These are phyloP conservation scores for Junco hyemalis DNA, from an alignment of 2,113 vertebrate genomes.

Conservation along the genomic window DNA sequence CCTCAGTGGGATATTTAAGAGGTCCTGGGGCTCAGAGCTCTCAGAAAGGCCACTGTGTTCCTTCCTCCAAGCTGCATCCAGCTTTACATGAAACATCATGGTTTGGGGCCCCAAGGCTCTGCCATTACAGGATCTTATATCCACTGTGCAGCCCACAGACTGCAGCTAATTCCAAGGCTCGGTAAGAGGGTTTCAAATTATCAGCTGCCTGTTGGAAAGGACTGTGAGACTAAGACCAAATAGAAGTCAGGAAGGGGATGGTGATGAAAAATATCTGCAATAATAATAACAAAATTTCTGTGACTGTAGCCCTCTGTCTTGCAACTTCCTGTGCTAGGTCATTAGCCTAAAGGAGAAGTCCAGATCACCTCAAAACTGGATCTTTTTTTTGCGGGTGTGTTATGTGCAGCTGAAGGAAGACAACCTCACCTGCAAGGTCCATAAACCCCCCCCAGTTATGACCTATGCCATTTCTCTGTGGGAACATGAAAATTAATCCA, in stretches of 20 bases:
- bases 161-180: accelerated
- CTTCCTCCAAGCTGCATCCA: background rate
- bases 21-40: accelerated
- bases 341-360: background rate
- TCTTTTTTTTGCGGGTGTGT: background rate
- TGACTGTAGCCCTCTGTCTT: background rate
- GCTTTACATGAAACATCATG: accelerated
- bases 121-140: accelerated
- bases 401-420: background rate
- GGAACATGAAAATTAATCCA: background rate
- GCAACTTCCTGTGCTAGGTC: background rate
- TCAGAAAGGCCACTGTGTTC: background rate
- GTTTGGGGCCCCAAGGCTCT: background rate
- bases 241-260: background rate
- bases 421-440: background rate
- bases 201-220: accelerated
- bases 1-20: background rate
- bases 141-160: accelerated
- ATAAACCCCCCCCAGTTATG: background rate
- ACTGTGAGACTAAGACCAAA: accelerated
- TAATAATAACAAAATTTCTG: background rate
- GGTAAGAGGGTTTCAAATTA: accelerated
- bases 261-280: background rate
- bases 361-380: background rate
- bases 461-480: background rate